Conservation (phyloP, 2,113 vertebrate genomes). For the Nycticryphes semicollaris region DNA sequence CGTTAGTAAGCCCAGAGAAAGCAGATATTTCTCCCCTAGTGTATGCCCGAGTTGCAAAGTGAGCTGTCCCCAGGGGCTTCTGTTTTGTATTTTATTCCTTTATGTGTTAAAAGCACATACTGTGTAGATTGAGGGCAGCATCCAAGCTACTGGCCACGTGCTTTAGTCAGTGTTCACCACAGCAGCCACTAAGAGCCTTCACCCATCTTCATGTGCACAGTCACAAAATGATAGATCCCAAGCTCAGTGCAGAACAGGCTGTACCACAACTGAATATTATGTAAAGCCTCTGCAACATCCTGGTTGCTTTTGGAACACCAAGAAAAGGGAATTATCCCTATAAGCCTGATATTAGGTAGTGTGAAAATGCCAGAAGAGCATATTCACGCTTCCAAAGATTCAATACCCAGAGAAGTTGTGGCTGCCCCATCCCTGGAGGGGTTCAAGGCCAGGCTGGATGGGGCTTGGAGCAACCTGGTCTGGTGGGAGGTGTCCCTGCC, state of each 20-base stretch:
- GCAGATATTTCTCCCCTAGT: not conserved
- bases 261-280: not conserved
- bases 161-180: not conserved
- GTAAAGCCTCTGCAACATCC: not conserved
- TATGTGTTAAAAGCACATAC: not conserved
- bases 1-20: not conserved
- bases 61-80: not conserved
- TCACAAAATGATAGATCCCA: not conserved
- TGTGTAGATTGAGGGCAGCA: not conserved
- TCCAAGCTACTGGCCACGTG: not conserved
- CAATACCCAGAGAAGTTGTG: not conserved
- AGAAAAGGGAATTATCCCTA: not conserved
- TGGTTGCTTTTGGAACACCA: not conserved
- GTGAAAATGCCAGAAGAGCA: not conserved
- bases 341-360: not conserved
- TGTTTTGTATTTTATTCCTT: not conserved
- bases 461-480: too few relatives aligned
- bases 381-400: not conserved
- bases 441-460: too few relatives aligned
- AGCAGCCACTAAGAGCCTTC: not conserved
- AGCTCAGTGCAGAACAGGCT: not conserved
- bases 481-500: too few relatives aligned
- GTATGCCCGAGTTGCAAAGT: not conserved
- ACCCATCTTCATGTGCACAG: fast-evolving
- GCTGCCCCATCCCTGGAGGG: too few relatives aligned